phyloP scores from a whole-genome alignment of 2,888 invertebrate genomes.

The Lithophane semibrunnea region DNA sequence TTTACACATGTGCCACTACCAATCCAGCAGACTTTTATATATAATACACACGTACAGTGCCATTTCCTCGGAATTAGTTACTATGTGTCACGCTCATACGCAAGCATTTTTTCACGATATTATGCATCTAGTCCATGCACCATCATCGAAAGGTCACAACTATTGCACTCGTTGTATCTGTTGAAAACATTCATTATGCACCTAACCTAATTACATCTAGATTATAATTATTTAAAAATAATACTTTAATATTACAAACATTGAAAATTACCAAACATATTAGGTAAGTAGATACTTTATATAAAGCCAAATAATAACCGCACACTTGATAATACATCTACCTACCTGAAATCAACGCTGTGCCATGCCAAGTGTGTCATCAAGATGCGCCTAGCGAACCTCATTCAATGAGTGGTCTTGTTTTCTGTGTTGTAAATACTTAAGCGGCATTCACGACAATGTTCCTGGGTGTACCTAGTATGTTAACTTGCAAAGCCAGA shows the following conservation, averaged over 20 bases:
- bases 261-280: neutral
- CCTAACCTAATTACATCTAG: constrained; percentile 13
- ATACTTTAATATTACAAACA: neutral
- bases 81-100: neutral
- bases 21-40: constrained; percentile 8
- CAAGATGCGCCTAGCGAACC: constrained; percentile 30
- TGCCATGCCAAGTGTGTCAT: constrained; percentile 14
- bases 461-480: constrained; percentile 1
- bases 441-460: constrained; percentile 33
- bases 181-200: constrained; percentile 42
- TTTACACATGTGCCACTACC: constrained; percentile 16
- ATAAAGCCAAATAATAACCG: constrained; percentile 28
- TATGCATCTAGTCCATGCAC: constrained; percentile 40
- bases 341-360: constrained; percentile 30
- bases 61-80: constrained; percentile 21
- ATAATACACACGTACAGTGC: constrained; percentile 17
- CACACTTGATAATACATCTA: constrained; percentile 2
- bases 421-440: constrained; percentile 2
- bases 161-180: constrained; percentile 25
- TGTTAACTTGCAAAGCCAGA: constrained; percentile 20
- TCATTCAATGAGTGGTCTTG: constrained; percentile 31
- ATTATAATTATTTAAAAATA: neutral
- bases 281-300: constrained; percentile 7
- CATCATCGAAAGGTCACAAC: constrained; percentile 5
- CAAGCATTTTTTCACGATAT: constrained; percentile 36